Percentiles rank a stretch among this genome's conserved stretches.
Evolutionary conservation across 2,888 invertebrate species (phyloP).

Genomic region (Portevinia maculata): DNA sequence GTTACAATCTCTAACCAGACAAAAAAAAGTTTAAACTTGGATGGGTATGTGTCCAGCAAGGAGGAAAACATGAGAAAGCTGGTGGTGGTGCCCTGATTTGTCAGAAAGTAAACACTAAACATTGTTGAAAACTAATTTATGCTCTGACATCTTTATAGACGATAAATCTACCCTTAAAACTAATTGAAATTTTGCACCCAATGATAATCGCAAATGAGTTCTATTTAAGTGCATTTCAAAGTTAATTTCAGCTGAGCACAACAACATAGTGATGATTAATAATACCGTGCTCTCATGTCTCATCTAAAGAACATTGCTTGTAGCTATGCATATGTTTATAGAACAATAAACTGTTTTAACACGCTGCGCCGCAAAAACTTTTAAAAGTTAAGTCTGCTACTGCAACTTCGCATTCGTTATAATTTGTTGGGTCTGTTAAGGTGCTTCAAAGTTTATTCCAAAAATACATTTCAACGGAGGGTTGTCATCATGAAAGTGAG

Average conservation of each 20-base stretch:
- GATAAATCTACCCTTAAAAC: background rate
- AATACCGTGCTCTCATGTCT: constrained; percentile 1
- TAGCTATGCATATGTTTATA: background rate
- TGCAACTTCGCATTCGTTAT: constrained; percentile 35
- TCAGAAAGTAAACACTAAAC: too few relatives aligned
- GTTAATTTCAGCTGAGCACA: constrained; percentile 54
- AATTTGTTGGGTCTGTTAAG: constrained; percentile 27
- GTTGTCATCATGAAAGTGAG: constrained; percentile 47
- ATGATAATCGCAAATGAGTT: background rate
- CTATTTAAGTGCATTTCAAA: background rate
- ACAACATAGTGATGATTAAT: constrained; percentile 10
- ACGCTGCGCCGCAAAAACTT: constrained; percentile 21
- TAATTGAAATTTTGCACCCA: background rate
- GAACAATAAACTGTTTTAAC: constrained; percentile 20
- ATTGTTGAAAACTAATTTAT: too few relatives aligned
- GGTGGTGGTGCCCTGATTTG: too few relatives aligned
- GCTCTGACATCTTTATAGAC: too few relatives aligned
- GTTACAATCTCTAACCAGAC: too few relatives aligned
- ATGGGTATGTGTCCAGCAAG: too few relatives aligned
- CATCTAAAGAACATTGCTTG: constrained; percentile 19
- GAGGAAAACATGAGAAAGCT: too few relatives aligned
- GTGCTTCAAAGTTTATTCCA: constrained; percentile 16
- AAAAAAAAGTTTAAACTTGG: too few relatives aligned
- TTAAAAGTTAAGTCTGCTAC: constrained; percentile 24
- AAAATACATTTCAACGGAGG: background rate